These are phyloP conservation scores for Loris lydekkerianus DNA, from an alignment of 2,797 vertebrate genomes.

Conservation along the genomic window DNA sequence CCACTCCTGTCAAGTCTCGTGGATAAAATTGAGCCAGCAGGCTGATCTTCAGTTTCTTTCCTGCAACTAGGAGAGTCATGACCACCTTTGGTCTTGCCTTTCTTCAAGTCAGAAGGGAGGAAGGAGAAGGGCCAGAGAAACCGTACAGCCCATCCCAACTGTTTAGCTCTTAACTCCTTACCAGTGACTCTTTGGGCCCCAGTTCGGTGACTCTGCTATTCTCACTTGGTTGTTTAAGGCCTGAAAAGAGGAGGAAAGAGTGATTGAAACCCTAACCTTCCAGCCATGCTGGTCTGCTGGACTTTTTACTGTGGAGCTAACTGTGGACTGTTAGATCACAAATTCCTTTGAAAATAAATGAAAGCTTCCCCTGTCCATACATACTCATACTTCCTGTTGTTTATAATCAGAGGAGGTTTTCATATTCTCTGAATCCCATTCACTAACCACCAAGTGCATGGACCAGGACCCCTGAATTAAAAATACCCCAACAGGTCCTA, in stretches of 20 bases:
- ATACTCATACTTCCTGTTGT: neutral
- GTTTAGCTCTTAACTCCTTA: neutral
- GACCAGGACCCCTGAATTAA: neutral
- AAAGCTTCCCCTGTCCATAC: neutral
- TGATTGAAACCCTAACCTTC: neutral
- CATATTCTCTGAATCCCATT: neutral
- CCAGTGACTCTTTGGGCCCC: neutral
- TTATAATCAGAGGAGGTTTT: neutral
- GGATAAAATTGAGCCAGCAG: neutral
- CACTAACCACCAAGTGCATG: neutral
- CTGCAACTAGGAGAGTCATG: neutral
- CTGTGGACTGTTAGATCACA: neutral
- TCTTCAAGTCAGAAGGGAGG: neutral
- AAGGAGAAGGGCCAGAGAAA: neutral
- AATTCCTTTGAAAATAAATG: constrained; percentile 38
- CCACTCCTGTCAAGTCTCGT: neutral
- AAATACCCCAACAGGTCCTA: neutral
- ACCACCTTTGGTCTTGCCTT: neutral
- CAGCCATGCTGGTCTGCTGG: neutral
- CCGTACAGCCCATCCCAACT: neutral
- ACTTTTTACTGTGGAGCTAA: neutral
- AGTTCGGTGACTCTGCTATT: neutral
- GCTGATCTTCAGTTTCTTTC: neutral
- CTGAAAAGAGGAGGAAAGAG: neutral
- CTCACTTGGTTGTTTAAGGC: neutral